Percentiles rank a stretch among this genome's conserved stretches.
phyloP scores from a whole-genome alignment of 1,140 invertebrate species.

The Trachymyrmex septentrionalis region DNA sequence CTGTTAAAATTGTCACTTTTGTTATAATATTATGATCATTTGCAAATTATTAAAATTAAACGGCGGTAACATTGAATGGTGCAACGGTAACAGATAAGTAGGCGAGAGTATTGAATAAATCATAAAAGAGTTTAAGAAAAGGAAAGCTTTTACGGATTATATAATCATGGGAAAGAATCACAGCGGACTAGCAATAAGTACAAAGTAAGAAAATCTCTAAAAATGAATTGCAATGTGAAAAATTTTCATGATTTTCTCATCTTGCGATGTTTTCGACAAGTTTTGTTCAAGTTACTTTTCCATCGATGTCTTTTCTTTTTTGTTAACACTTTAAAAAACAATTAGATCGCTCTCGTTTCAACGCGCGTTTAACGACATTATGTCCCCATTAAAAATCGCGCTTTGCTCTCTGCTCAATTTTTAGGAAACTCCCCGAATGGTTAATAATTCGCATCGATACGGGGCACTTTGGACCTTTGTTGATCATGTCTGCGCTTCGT shows the following conservation, averaged over 20 bases:
- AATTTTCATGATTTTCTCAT: neutral
- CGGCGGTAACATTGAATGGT: neutral
- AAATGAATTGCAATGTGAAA: neutral
- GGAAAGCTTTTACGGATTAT: neutral
- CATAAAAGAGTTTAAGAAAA: slow-evolving; percentile 8
- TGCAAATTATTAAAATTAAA: neutral
- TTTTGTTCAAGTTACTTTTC: slow-evolving; percentile 22
- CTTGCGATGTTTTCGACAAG: neutral
- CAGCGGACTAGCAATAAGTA: neutral
- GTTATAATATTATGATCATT: neutral
- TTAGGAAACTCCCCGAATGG: slow-evolving; percentile 26
- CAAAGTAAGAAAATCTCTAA: neutral
- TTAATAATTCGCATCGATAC: slow-evolving; percentile 16
- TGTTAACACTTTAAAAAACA: slow-evolving; percentile 21
- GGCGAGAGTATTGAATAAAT: neutral
- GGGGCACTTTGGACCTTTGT: slow-evolving; percentile 11
- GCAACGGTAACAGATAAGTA: neutral
- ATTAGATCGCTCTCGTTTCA: slow-evolving; percentile 6
- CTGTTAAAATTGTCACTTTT: slow-evolving; percentile 4
- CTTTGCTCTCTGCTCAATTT: slow-evolving; percentile 10
- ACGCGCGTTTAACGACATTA: slow-evolving; percentile 35
- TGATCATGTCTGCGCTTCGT: slow-evolving; percentile 29
- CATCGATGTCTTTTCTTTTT: too few species aligned
- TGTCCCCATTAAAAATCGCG: slow-evolving; percentile 16
- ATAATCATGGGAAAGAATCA: neutral